Evolutionary conservation across 1,140 invertebrate species (phyloP).

Genomic region (Dinoponera quadriceps): DNA sequence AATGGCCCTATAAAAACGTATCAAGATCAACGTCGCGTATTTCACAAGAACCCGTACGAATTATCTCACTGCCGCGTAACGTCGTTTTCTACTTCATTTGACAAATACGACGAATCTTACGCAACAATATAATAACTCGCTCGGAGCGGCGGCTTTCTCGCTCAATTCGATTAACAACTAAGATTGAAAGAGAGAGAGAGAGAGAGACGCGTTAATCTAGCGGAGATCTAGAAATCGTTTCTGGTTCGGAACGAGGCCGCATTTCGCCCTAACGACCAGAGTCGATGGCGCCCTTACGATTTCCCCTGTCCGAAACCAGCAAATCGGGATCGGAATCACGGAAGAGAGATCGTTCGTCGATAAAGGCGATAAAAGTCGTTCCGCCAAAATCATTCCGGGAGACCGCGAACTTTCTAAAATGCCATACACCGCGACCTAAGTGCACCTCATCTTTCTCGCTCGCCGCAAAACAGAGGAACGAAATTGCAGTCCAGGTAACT

Average conservation of each 20-base stretch:
- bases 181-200: constrained; percentile 42
- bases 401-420: constrained; percentile 41
- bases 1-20: too few relatives aligned
- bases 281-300: constrained; percentile 43
- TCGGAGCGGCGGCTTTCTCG: not conserved
- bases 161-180: constrained; percentile 57
- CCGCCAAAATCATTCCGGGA: constrained; percentile 17
- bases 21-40: too few relatives aligned
- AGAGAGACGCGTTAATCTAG: constrained; percentile 36
- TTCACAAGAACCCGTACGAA: too few relatives aligned
- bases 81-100: too few relatives aligned
- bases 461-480: constrained; percentile 2
- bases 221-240: not conserved
- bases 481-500: constrained; percentile 32
- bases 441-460: not conserved
- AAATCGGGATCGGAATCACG: constrained; percentile 24
- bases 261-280: constrained; percentile 35
- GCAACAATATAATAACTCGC: too few relatives aligned
- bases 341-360: constrained; percentile 54
- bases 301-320: not conserved
- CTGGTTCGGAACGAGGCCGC: constrained; percentile 23
- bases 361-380: constrained; percentile 56
- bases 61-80: too few relatives aligned
- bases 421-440: constrained; percentile 17
- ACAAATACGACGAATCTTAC: too few relatives aligned